phyloP scores from a whole-genome alignment of 2,888 invertebrate genomes.

The Quadriops clusia region DNA sequence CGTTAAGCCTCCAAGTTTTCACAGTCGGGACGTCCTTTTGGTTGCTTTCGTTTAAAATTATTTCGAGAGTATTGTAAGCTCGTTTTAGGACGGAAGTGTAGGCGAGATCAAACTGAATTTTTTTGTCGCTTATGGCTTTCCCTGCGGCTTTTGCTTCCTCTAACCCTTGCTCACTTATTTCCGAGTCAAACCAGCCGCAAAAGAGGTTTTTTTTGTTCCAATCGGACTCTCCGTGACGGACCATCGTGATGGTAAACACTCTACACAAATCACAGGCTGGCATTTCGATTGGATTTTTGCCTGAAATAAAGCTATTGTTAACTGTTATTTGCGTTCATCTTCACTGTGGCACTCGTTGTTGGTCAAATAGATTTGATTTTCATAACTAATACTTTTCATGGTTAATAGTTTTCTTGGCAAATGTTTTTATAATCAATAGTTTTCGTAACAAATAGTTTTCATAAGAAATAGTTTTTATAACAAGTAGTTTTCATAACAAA shows the following conservation, averaged over 20 bases:
- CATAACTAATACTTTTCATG: too few species aligned
- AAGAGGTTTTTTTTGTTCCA: constrained; percentile 12
- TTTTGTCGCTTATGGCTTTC: constrained; percentile 56
- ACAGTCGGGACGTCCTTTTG: constrained; percentile 51
- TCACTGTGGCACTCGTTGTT: too few species aligned
- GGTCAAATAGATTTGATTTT: too few species aligned
- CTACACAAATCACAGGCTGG: too few species aligned
- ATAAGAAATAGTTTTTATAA: too few species aligned
- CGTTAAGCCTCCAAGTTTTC: constrained; percentile 75
- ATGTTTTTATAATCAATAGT: too few species aligned
- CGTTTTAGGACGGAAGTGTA: constrained; percentile 71
- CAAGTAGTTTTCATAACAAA: too few species aligned
- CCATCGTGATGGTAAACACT: constrained; percentile 10
- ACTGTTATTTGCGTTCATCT: too few species aligned
- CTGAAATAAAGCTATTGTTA: too few species aligned
- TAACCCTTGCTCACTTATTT: constrained; percentile 36
- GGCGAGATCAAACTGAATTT: constrained; percentile 63
- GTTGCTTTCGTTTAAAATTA: constrained; percentile 54
- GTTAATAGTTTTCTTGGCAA: too few species aligned
- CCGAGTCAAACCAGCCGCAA: constrained; percentile 12
- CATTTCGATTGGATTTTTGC: too few species aligned
- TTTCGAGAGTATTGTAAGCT: constrained; percentile 60
- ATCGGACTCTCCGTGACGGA: constrained; percentile 13
- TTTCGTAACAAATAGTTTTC: too few species aligned
- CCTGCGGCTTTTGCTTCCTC: constrained; percentile 60